phyloP scores from a whole-genome alignment of 2,113 vertebrate species.

The Aythya baeri region DNA sequence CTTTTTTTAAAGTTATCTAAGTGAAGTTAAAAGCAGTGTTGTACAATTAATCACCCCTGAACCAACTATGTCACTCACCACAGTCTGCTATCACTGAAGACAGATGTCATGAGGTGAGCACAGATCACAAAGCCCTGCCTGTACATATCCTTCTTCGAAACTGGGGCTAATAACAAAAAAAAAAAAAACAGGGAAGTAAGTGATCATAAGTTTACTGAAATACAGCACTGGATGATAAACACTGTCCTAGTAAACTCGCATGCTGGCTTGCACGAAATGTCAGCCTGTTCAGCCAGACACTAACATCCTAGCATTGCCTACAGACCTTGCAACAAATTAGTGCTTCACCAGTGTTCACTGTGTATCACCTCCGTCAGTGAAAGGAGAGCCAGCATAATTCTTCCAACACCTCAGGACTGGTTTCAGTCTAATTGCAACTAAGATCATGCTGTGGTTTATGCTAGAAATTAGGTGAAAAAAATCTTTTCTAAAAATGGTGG shows the following conservation, averaged over 20 bases:
- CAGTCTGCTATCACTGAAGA: not conserved
- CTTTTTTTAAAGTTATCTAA: not conserved
- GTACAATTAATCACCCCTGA: not conserved
- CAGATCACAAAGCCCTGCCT: not conserved
- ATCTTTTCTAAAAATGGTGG: not conserved
- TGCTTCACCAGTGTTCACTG: not conserved
- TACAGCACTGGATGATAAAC: not conserved
- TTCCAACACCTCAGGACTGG: not conserved
- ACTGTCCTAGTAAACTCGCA: not conserved
- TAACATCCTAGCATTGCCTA: not conserved
- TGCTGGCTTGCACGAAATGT: not conserved
- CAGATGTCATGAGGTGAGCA: not conserved
- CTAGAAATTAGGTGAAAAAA: not conserved
- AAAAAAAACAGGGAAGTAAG: not conserved
- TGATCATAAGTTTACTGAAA: rapidly evolving
- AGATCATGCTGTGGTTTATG: not conserved
- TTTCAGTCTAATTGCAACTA: not conserved
- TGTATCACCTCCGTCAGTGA: not conserved
- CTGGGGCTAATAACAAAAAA: not conserved
- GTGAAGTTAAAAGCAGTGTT: not conserved
- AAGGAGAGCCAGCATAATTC: not conserved
- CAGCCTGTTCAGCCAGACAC: not conserved
- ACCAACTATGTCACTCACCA: not conserved
- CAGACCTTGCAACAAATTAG: not conserved
- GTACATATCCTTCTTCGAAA: not conserved